Evolutionary conservation across 2,888 invertebrate species (phyloP), one percentile per base, ranked within the genome.

Genomic region (Cheilosia variabilis): DNA sequence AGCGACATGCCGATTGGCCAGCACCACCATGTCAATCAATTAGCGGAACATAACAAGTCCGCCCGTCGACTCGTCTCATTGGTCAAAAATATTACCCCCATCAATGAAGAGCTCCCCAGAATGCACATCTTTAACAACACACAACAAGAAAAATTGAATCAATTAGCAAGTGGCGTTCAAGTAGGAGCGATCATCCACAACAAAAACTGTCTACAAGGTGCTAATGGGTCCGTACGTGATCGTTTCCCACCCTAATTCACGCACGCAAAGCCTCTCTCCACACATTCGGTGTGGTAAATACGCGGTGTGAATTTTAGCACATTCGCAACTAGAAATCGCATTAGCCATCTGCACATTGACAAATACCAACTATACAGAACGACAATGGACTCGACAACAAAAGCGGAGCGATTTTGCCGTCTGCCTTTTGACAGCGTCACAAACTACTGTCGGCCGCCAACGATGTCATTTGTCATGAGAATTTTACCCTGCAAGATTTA

Each of bases 291-390:
- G 52, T 65, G 76, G 17, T 41, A 53, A 34, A 52, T 50, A 17
- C 17, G 72, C 66, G 76, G 87, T 81, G 87, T 87, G 87, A 87
- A 82, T 87, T 87, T 87, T 87, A 87, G 87, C 87, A 87, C 87
- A 87, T 87, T 81, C 45, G 45, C 62, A 55, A 66, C 34, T 53
- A 80, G 76, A 80, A 80, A 60, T 66, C 65, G 45, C 58, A 76
- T 84, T 71, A 76, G 57, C 68, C 72, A 86, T 75, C 75, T 80
- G 79, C 65, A 80, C 66, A 71, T 80, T 84, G 84, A 84, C 79
- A 76, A 68, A 73, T 31, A 37, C 22, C 22, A 47, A 55, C 31
- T 15, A 6, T 15, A 24, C 43, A 22, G 13, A 37, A 24, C 34
- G 22, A 53, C 13, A 47, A 57, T n/a, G 50, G 17, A 71, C 47